Conservation (phyloP, 2,888 invertebrate species). For the Agrypnus murinus region DNA sequence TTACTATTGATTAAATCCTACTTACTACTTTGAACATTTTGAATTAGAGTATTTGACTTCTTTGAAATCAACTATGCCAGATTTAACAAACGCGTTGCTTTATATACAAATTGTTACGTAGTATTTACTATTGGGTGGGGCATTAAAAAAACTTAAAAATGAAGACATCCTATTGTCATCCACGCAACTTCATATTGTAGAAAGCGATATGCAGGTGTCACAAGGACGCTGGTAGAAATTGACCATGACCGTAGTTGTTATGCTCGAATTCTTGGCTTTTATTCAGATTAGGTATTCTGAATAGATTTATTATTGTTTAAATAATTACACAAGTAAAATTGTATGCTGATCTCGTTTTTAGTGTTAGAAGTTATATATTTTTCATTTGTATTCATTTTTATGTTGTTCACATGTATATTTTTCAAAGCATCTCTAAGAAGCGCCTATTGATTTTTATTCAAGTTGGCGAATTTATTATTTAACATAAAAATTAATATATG, state of each 20-base stretch:
- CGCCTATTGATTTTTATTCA: no score
- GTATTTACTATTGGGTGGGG: conserved; percentile 16
- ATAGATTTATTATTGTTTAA: no score
- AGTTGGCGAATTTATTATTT: no score
- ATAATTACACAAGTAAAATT: no score
- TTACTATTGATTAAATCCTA: background rate
- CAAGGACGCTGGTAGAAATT: conserved; percentile 17
- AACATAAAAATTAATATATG: no score
- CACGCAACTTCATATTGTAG: conserved; percentile 19
- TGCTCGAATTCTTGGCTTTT: conserved; percentile 8
- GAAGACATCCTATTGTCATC: conserved; percentile 38
- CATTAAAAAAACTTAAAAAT: conserved; percentile 2
- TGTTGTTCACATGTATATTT: no score
- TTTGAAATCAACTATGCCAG: conserved; percentile 36
- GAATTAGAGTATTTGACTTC: conserved; percentile 34
- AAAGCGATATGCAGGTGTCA: conserved; percentile 4
- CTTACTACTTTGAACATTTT: conserved; percentile 58
- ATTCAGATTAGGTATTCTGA: no score
- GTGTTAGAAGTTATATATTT: no score
- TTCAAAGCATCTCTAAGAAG: no score
- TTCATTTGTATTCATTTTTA: no score
- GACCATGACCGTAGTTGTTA: conserved; percentile 6
- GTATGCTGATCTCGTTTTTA: no score
- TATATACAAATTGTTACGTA: conserved; percentile 40
- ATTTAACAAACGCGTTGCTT: background rate